A percentile compares a stretch with the other conserved stretches of the same genome.
These are phyloP conservation scores for Philotrypesis tridentata DNA, from an alignment of 1,140 invertebrate species.

Conservation along the genomic window DNA sequence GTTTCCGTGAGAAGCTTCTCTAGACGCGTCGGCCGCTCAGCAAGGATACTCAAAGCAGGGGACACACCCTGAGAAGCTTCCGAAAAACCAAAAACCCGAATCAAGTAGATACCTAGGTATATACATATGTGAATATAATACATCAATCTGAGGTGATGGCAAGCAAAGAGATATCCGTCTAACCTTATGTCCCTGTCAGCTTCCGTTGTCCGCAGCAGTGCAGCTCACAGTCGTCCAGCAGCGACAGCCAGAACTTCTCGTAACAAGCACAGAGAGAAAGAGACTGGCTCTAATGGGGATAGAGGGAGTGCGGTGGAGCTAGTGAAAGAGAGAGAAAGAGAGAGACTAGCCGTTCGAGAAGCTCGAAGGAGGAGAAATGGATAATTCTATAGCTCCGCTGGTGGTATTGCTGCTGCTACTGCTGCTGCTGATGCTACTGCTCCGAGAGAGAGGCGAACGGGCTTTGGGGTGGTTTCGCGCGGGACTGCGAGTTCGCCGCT, in stretches of 20 bases:
- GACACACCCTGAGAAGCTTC: neutral
- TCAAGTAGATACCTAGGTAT: neutral
- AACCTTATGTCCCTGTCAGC: constrained; percentile 25
- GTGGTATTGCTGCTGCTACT: neutral
- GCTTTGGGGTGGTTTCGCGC: constrained; percentile 69
- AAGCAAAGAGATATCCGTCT: constrained; percentile 15
- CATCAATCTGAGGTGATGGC: neutral
- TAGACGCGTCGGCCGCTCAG: too few relatives aligned
- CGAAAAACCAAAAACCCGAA: neutral
- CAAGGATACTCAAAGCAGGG: neutral
- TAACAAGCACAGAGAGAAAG: neutral
- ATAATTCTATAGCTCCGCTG: constrained; percentile 22
- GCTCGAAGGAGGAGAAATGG: constrained; percentile 27
- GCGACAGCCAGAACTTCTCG: neutral
- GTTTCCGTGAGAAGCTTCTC: neutral
- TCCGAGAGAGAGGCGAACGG: constrained; percentile 55
- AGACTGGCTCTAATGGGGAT: neutral
- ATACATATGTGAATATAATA: too few relatives aligned
- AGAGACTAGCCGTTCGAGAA: constrained; percentile 36
- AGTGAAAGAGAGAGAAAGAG: neutral
- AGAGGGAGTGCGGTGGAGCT: neutral
- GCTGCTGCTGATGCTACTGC: neutral
- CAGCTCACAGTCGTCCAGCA: constrained; percentile 4
- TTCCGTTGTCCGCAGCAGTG: constrained; percentile 27
- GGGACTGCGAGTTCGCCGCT: constrained; percentile 64